A percentile compares a stretch with the other conserved stretches of the same genome.
Evolutionary conservation across 2,113 vertebrate species (phyloP).

Genomic region (Hemiscyllium ocellatum): DNA sequence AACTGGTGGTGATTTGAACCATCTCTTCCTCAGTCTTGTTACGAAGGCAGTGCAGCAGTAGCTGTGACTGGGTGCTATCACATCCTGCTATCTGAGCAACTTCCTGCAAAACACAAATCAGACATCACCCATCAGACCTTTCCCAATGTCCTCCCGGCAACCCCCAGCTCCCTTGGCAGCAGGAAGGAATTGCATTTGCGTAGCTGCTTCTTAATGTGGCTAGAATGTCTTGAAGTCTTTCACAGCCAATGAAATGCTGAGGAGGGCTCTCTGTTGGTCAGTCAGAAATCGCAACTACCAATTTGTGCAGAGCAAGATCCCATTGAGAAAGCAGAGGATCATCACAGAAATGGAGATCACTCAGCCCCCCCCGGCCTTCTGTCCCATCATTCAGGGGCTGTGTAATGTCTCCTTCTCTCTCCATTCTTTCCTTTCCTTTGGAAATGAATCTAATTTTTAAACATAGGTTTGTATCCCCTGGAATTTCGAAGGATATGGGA

Average conservation of each 20-base stretch:
- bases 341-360: background rate
- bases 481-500: no score
- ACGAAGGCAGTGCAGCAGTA: constrained; percentile 45
- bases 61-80: constrained; percentile 41
- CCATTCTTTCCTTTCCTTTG: background rate
- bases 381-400: background rate
- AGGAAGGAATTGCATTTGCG: background rate
- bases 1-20: no score
- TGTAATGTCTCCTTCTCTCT: background rate
- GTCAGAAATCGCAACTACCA: background rate
- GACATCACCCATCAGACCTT: background rate
- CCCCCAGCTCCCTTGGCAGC: background rate
- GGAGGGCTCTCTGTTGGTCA: background rate
- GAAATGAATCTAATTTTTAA: background rate
- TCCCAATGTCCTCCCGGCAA: background rate
- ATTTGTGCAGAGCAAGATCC: background rate
- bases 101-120: constrained; percentile 40
- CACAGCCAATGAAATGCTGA: background rate
- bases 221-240: background rate
- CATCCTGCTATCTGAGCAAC: constrained; percentile 41
- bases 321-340: background rate
- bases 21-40: constrained; percentile 46
- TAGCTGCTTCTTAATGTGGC: background rate
- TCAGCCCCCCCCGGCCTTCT: background rate
- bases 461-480: no score